Conservation (phyloP, 1,140 invertebrate species). For the Orussus abietinus region DNA sequence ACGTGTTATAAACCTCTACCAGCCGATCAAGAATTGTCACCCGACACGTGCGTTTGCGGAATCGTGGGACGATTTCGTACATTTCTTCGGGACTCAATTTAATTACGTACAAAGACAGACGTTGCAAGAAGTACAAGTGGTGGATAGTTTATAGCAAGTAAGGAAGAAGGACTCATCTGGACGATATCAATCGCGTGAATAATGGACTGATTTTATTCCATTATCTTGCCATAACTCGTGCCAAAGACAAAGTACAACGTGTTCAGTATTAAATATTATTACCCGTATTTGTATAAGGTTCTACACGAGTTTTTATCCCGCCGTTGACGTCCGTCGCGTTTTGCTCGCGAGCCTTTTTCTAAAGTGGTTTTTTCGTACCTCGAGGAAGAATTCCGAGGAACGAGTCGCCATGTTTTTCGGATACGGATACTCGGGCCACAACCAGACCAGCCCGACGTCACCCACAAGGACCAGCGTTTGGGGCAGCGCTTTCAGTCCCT, state of each 20-base stretch:
- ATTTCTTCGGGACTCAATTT: too few species aligned
- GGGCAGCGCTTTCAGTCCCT: conserved; percentile 39
- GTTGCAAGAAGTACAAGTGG: conserved; percentile 27
- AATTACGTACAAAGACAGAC: too few species aligned
- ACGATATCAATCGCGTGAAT: too few species aligned
- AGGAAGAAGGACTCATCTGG: too few species aligned
- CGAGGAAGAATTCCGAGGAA: conserved; percentile 13
- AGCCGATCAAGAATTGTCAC: too few species aligned
- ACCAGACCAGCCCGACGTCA: conserved; percentile 35
- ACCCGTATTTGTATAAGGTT: background rate
- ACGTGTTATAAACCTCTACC: too few species aligned
- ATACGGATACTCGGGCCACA: conserved; percentile 33
- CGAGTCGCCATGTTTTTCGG: conserved; percentile 39
- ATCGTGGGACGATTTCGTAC: too few species aligned
- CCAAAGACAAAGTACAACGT: conserved; percentile 13
- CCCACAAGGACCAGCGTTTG: conserved; percentile 33
- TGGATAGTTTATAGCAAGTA: too few species aligned
- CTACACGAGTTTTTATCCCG: background rate
- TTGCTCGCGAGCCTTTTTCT: conserved; percentile 6
- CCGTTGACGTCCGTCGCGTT: background rate
- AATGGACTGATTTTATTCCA: conserved; percentile 19
- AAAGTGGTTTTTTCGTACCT: conserved; percentile 1
- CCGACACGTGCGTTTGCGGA: too few species aligned
- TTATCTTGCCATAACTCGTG: conserved; percentile 12
- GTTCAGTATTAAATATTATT: conserved; percentile 14